Base-by-base conservation (phyloP, 2,888 invertebrate species). In the Linnaemya vulpina region DNA sequence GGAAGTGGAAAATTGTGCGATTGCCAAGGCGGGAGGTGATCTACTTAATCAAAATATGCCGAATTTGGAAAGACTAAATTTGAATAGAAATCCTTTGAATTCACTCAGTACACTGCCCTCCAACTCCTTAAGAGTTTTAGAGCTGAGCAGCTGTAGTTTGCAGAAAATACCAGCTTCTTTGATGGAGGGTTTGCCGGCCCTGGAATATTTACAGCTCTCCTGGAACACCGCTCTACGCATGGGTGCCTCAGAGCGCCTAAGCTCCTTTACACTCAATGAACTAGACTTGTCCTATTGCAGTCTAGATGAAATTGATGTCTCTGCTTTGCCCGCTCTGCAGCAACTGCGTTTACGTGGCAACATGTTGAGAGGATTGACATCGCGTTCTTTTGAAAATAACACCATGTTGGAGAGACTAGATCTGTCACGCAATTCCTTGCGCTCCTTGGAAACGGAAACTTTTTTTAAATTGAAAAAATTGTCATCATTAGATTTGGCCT, bases 351-450 rank as follows among this genome's bases (percentile, higher is more conserved):
- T 96, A 9, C 94, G 94, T 55, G 94, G 94, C 60, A 96, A 96
- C 88, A 93, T 94, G 90, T 93, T 96, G 62, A 93, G 94, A 85
- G 92, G 92, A 53, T 90, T 96, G 10, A 93, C 93, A 13, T 93
- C 93, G 67, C 55, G 40, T 0, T 94, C 94, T 87, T 96, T 96
- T 90, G 89, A 90, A 0, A 94, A 94, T 87, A 95, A 95, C 89
- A 92, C 94, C 4, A 93, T 93, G 86, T 90, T 96, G 58, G 93
- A 94, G 88, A 91, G 93, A 76, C 89, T 96, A 17, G 95, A 95
- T 90, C 90, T 96, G 51, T 95, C 96, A 0, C 93, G 93, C 58
- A 96, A 96, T 90, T 94, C 94, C 20, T 94, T 96, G 55, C 94
- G 94, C 11, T 93, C 92, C 0, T 89, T 96, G 30, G 94, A 94